A percentile compares a stretch with the other conserved stretches of the same genome.
Conservation (phyloP, 2,888 invertebrate genomes). For the Campaea margaritaria region DNA sequence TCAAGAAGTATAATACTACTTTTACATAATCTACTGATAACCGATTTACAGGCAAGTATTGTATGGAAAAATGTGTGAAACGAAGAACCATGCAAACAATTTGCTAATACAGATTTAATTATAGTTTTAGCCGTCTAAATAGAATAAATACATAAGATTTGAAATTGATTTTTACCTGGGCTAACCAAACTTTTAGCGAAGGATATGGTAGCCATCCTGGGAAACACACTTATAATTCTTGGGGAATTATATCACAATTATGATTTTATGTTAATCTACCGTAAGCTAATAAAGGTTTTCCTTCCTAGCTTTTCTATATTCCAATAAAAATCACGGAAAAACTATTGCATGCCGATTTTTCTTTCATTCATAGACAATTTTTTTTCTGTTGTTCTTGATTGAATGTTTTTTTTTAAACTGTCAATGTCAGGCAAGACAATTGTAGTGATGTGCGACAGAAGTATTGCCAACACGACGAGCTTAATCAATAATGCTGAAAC, state of each 20-base stretch:
- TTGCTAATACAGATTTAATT: no score
- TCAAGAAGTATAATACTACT: slow-evolving; percentile 17
- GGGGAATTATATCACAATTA: not conserved
- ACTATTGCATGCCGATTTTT: not conserved
- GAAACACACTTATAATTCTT: not conserved
- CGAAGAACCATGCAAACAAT: no score
- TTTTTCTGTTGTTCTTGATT: no score
- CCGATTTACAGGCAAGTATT: not conserved
- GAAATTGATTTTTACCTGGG: slow-evolving; percentile 64
- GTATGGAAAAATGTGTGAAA: no score
- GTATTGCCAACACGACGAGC: no score
- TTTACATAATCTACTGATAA: slow-evolving; percentile 65
- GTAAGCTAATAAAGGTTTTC: not conserved
- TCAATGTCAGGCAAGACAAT: no score
- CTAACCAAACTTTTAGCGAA: slow-evolving; percentile 82
- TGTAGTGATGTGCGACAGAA: no score
- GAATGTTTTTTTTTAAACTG: no score
- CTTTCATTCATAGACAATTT: not conserved
- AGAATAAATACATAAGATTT: not conserved
- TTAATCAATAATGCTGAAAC: no score
- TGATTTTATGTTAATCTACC: no score
- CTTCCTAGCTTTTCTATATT: not conserved
- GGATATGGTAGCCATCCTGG: slow-evolving; percentile 73
- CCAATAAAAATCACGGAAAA: not conserved
- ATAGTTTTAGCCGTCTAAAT: no score